Conservation (phyloP, 2,113 vertebrate genomes). For the Arvicanthis niloticus region DNA sequence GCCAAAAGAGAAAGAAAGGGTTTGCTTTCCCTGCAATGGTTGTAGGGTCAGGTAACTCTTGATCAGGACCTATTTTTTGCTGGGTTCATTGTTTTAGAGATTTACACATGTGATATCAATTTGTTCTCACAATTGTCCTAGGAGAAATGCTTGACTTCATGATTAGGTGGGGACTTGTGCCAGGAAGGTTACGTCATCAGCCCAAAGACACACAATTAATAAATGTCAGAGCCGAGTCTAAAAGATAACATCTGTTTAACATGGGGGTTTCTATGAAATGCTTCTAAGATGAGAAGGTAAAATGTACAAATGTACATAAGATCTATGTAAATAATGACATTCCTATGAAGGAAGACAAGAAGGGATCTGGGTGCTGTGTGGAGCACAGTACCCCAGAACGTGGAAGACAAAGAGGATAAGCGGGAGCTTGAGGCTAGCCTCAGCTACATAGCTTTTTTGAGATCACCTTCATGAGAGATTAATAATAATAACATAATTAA, state of each 20-base stretch:
- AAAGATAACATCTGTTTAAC: constrained; percentile 58
- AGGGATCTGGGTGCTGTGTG: not conserved
- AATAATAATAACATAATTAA: not conserved
- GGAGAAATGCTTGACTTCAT: constrained; percentile 10
- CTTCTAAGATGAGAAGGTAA: not conserved
- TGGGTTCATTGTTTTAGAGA: not conserved
- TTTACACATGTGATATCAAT: not conserved
- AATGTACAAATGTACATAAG: not conserved
- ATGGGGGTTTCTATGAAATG: constrained; percentile 1
- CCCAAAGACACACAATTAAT: constrained; percentile 44
- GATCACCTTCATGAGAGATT: not conserved
- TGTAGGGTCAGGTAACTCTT: not conserved
- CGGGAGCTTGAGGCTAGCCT: not conserved
- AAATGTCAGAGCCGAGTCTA: constrained; percentile 5
- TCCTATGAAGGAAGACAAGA: constrained; percentile 15
- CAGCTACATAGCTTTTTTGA: not conserved
- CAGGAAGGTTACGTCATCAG: constrained; percentile 23
- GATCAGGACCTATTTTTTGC: not conserved
- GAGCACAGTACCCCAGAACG: no score
- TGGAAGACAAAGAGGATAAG: not conserved
- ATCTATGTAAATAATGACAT: constrained; percentile 4
- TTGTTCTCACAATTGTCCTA: constrained; percentile 35
- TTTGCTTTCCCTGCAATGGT: not conserved
- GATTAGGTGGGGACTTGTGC: not conserved
- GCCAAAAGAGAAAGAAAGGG: not conserved